Evolutionary conservation across 2,797 vertebrate genomes (phyloP).

Genomic region (Halcyon smyrnensis): DNA sequence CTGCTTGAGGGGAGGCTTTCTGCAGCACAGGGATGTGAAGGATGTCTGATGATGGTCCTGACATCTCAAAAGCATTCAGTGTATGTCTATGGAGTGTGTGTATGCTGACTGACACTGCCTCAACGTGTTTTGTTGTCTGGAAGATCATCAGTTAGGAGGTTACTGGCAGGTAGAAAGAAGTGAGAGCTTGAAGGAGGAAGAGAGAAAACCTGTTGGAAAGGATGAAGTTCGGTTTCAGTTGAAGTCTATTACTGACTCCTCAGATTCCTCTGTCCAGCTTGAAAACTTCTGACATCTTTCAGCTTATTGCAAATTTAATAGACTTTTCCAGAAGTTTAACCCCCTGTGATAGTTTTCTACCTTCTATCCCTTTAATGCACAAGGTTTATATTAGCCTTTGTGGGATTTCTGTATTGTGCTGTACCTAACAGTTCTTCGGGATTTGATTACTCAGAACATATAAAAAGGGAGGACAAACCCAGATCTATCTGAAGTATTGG

Average conservation of each 20-base stretch:
- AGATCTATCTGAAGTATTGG: not conserved
- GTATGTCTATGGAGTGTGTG: not conserved
- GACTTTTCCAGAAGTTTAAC: not conserved
- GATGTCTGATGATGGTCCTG: not conserved
- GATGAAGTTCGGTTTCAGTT: not conserved
- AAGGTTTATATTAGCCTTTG: not conserved
- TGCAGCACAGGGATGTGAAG: not conserved
- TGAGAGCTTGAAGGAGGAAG: not conserved
- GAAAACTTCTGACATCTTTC: not conserved
- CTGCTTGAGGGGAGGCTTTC: not conserved
- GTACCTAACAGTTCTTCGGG: not conserved
- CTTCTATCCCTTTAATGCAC: not conserved
- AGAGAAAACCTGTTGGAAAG: not conserved
- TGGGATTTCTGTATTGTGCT: not conserved
- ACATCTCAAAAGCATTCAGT: not conserved
- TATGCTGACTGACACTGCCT: not conserved
- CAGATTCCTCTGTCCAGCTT: not conserved
- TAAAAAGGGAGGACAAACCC: not conserved
- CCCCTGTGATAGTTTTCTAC: not conserved
- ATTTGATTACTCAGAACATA: not conserved
- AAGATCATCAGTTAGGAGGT: not conserved
- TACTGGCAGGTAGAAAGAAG: not conserved
- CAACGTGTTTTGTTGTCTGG: not conserved
- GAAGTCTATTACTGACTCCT: not conserved
- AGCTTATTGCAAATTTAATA: not conserved